These are phyloP conservation scores for Sycophila sp. DNA, from an alignment of 1,140 invertebrate genomes.

Conservation along the genomic window DNA sequence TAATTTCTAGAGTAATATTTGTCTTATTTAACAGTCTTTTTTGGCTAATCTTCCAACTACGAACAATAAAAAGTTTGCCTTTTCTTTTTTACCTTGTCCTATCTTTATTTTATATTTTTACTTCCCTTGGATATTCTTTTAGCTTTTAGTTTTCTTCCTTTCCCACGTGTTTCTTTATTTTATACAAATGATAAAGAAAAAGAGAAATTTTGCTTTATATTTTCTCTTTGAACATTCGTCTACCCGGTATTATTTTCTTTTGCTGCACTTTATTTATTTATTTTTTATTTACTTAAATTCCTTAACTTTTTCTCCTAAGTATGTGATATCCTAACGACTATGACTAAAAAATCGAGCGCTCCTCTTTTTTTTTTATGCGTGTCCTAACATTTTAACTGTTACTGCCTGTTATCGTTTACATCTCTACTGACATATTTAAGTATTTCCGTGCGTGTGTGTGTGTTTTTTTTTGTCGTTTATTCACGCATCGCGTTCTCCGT, in stretches of 20 bases:
- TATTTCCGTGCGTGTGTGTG: background rate
- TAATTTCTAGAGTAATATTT: slow-evolving; percentile 57
- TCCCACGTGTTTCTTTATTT: background rate
- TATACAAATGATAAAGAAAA: slow-evolving; percentile 40
- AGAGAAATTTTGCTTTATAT: slow-evolving; percentile 25
- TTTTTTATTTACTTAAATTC: too few relatives aligned
- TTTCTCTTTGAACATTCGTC: slow-evolving; percentile 4
- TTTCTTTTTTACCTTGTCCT: slow-evolving; percentile 14
- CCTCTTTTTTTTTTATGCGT: slow-evolving; percentile 20
- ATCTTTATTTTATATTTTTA: background rate
- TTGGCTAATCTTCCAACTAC: slow-evolving; percentile 60
- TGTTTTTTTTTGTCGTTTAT: background rate
- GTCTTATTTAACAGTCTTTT: slow-evolving; percentile 63
- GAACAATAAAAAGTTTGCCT: slow-evolving; percentile 58
- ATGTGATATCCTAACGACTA: slow-evolving; percentile 49
- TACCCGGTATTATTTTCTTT: slow-evolving; percentile 17
- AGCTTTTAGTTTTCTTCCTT: slow-evolving; percentile 2
- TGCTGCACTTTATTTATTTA: background rate
- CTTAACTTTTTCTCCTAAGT: slow-evolving; percentile 22
- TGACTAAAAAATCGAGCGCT: slow-evolving; percentile 49
- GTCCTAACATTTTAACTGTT: too few relatives aligned
- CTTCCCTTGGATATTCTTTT: too few relatives aligned
- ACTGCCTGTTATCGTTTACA: too few relatives aligned
- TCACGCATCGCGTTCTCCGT: background rate
- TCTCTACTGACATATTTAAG: slow-evolving; percentile 9